Conservation (phyloP, 2,797 vertebrate genomes). For the Acridotheres tristis region DNA sequence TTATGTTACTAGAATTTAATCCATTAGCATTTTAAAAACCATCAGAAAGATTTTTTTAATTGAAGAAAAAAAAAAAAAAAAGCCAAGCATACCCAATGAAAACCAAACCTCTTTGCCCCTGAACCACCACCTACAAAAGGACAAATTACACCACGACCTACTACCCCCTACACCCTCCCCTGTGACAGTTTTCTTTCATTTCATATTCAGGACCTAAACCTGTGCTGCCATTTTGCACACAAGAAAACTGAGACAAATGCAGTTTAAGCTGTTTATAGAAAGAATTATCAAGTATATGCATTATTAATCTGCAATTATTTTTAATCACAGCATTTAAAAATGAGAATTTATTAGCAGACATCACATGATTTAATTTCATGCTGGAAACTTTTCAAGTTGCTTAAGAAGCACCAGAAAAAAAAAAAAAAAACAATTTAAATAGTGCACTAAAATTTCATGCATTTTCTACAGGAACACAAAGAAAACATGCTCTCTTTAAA, state of each 20-base stretch:
- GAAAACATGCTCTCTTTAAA: background rate
- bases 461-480: background rate
- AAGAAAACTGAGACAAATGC: background rate
- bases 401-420: background rate
- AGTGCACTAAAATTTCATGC: background rate
- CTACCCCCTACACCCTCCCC: accelerated
- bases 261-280: background rate
- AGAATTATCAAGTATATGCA: background rate
- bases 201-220: background rate
- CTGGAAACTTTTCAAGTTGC: background rate
- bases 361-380: background rate
- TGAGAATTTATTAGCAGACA: background rate
- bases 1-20: background rate
- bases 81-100: accelerated
- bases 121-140: accelerated
- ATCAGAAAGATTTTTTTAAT: background rate
- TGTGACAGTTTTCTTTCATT: background rate
- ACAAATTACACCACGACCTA: background rate
- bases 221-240: background rate
- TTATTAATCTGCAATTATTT: background rate
- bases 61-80: too few species aligned
- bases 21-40: background rate
- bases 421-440: background rate
- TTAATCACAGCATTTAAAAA: background rate
- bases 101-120: accelerated